These are phyloP conservation scores for Taxidea taxus DNA, from an alignment of 2,113 vertebrate species.

Conservation along the genomic window DNA sequence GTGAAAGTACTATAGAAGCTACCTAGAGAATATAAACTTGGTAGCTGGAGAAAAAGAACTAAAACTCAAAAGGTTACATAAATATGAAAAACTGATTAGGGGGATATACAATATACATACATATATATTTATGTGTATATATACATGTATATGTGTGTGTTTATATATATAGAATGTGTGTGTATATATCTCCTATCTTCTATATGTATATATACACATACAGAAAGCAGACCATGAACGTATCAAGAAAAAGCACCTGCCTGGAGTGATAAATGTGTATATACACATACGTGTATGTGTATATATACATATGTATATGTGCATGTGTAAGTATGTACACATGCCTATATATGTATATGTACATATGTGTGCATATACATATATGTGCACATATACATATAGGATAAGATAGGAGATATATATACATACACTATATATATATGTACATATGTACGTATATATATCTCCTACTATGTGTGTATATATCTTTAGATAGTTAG, in stretches of 20 bases:
- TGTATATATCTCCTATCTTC: neutral
- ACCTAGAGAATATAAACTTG: neutral
- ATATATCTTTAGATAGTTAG: neutral
- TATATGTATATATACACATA: no score
- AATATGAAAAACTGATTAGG: neutral
- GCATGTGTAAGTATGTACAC: neutral
- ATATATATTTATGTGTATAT: neutral
- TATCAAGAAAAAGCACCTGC: no score
- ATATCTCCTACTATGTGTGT: neutral
- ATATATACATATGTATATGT: no score
- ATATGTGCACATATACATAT: neutral
- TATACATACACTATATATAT: no score
- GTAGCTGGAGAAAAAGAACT: neutral
- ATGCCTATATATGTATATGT: no score
- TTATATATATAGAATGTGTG: neutral
- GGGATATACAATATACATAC: neutral
- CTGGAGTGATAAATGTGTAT: no score
- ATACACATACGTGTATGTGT: neutral
- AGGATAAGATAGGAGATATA: no score
- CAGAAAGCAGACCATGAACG: no score
- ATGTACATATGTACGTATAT: neutral
- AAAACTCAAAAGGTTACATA: neutral
- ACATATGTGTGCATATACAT: neutral
- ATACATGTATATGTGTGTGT: neutral
- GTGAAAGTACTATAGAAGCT: neutral